Conservation (phyloP, 2,888 invertebrate genomes). For the Sesia apiformis region DNA sequence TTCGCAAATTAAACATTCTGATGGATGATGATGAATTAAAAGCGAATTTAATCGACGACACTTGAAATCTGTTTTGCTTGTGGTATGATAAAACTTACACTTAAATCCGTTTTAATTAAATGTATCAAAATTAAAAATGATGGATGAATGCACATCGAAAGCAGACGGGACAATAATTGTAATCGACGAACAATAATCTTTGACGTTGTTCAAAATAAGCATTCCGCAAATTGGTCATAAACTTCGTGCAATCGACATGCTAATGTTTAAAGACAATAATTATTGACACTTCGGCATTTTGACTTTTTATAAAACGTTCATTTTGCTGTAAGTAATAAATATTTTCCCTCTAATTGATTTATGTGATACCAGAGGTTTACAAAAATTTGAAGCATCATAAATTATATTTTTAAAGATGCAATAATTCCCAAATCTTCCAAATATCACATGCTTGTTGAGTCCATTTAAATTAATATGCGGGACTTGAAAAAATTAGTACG, state of each 20-base stretch:
- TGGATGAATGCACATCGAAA: conserved; percentile 56
- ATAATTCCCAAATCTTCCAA: neutral
- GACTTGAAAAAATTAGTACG: neutral
- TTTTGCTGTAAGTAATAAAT: no score
- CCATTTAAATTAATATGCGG: neutral
- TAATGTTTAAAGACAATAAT: conserved; percentile 6
- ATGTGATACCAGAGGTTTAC: no score
- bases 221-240: conserved; percentile 35
- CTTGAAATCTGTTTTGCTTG: neutral
- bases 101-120: neutral
- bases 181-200: conserved; percentile 32
- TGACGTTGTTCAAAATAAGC: conserved; percentile 25
- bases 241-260: conserved; percentile 63
- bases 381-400: neutral
- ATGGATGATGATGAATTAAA: conserved; percentile 38
- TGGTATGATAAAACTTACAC: neutral
- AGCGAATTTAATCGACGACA: neutral
- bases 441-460: neutral
- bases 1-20: conserved; percentile 58
- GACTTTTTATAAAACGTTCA: no score
- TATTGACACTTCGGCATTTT: no score
- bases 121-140: conserved; percentile 17
- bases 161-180: conserved; percentile 39
- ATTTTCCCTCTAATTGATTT: no score
- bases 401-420: neutral